Base-by-base conservation (phyloP, 1,140 invertebrate genomes). In the Papilio glaucus region DNA sequence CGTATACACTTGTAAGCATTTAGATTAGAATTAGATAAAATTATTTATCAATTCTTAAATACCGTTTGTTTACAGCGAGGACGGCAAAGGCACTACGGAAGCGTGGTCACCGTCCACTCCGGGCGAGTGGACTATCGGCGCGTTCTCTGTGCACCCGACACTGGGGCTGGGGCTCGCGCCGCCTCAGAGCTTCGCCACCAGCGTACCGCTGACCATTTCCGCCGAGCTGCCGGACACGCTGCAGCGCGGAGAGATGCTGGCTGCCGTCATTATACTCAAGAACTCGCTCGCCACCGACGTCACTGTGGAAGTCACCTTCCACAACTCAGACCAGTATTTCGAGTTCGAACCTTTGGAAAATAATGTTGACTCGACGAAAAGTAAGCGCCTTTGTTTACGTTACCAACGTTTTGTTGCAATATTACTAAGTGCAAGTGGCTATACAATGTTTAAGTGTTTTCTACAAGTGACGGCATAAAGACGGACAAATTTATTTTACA, bases 91-190 rank as follows among this genome's bases (percentile, higher is more conserved):
- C 29, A 93, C 94, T 3, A 87, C 94, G 37, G 92, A 94, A 74
- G 90, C 94, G 72, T 92, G 89, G 80, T 96, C 98, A 37, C 98
- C 98, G 0, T 96, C 98, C 76, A 97, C 97, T 0, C 97, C 99
- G 10, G 99, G 98, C 0, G 98, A 97, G 1, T 99, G 98, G 98
- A 94, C 97, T 18, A 94, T 99, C 0, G 97, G 97, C 38, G 99
- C 97, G 0, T 99, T 99, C 88, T 98, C 98, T 0, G 93, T 99
- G 45, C 97, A 98, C 90, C 94, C 96, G 0, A 93, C 96, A 9
- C 92, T 96, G 70, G 99, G 98, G 18, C 94, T 99, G 0, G 98
- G 98, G 1, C 93, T 99, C 3, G 95, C 97, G 10, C 90, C 63
- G 85, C 93, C 73, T 93, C 96, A 95, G 79, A 97, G 96, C 95